A percentile compares a stretch with the other conserved stretches of the same genome.
phyloP scores from a whole-genome alignment of 2,797 vertebrate genomes.

The Simalia tracyae region DNA sequence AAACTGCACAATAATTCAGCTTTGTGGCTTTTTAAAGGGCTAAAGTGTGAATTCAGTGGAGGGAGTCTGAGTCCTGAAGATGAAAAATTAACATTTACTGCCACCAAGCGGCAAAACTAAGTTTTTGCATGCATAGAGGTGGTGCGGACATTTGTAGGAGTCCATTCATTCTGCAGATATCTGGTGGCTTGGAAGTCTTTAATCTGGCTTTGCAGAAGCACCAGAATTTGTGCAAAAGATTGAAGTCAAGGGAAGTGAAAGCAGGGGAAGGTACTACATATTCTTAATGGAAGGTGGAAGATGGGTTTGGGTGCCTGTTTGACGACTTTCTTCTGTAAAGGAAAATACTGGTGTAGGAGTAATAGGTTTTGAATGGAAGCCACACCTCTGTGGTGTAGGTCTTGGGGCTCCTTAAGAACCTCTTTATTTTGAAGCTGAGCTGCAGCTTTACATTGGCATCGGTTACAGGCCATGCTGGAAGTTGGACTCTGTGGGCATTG shows the following conservation, averaged over 20 bases:
- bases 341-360: not conserved
- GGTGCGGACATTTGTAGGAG: not conserved
- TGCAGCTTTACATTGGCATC: not conserved
- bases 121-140: not conserved
- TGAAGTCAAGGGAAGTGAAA: not conserved
- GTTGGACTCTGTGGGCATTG: not conserved
- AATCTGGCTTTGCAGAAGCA: not conserved
- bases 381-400: not conserved
- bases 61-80: not conserved
- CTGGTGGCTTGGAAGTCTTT: not conserved
- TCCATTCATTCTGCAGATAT: not conserved
- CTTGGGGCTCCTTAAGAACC: not conserved
- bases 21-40: not conserved
- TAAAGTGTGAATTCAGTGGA: not conserved
- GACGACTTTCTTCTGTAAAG: not conserved
- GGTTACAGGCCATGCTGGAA: not conserved
- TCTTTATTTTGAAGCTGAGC: not conserved
- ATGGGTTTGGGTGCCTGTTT: not conserved
- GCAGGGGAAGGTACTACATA: no score
- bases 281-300: not conserved
- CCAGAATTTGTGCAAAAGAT: not conserved
- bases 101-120: not conserved
- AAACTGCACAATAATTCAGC: not conserved
- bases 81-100: not conserved
- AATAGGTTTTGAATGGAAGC: not conserved